Evolutionary conservation across 2,888 invertebrate species (phyloP), one percentile per base, ranked within the genome.

Genomic region (Ypsolopha scabrella): DNA sequence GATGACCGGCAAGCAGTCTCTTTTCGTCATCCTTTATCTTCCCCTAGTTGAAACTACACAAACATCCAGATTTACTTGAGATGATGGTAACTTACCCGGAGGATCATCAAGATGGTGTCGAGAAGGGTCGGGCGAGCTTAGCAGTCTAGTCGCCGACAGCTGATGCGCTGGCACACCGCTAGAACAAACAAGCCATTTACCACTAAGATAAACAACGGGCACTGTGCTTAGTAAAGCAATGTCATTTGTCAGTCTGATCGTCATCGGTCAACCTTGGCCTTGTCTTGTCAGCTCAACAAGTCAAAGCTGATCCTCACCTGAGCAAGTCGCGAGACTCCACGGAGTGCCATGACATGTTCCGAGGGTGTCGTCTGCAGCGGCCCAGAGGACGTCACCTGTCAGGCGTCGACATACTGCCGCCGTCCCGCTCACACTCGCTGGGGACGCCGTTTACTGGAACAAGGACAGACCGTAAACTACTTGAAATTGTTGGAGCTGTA

Each of bases 301-400:
- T 24, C 24, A 24, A 24, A 24, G 24, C 4, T 24, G 24, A 13
- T 6, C 38, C 64, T 82, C 76, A 92, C 94, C 93, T 91, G 78
- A 93, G 89, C 80, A 92, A 92, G 85, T 94, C 93, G 78, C 92
- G 92, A 63, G 93, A 93, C 76, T 93, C 91, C 67, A 94, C 89
- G 59, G 93, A 93, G 88, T 94, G 93, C 94, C 94, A 94, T 90
- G 94, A 94, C 94, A 94, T 94, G 88, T 85, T 87, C 78, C 73
- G 77, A 77, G 82, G 82, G 75, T 81, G 85, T 57, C 76, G 72
- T 58, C 74, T 78, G 70, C 83, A 85, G 71, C 47, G 47, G 47
- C 24, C 14, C 33, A 24, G 45, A 24, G 47, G 45, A 34, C 73
- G 85, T 85, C 83, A 83, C 83, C 85, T 80, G 70, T 68, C 38